Evolutionary conservation across 1,140 invertebrate genomes (phyloP).

Genomic region (Agrilus planipennis): DNA sequence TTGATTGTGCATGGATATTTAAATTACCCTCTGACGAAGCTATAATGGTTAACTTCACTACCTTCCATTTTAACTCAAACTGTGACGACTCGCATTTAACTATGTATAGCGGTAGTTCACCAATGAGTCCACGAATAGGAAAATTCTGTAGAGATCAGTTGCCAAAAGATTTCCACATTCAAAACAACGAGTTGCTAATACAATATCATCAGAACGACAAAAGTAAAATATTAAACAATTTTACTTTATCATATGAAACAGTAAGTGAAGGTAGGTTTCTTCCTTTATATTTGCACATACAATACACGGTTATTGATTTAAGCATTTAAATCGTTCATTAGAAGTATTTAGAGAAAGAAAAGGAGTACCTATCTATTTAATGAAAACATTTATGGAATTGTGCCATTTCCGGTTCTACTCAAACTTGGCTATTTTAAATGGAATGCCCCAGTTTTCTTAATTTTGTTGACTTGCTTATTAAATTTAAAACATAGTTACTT

Average conservation of each 20-base stretch:
- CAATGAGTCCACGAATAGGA: slow-evolving; percentile 43
- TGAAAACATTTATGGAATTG: too few species aligned
- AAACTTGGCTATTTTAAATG: too few species aligned
- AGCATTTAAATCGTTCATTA: too few species aligned
- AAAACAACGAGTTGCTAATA: slow-evolving; percentile 44
- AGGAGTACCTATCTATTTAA: too few species aligned
- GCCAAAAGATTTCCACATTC: slow-evolving; percentile 32
- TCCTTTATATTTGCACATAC: too few species aligned
- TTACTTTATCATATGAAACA: slow-evolving; percentile 25
- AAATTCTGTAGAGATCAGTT: slow-evolving; percentile 48
- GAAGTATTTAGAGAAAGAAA: too few species aligned
- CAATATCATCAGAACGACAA: slow-evolving; percentile 47
- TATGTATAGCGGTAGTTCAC: slow-evolving; percentile 41
- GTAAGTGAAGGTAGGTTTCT: slow-evolving; percentile 14
- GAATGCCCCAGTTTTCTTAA: too few species aligned
- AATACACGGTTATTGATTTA: too few species aligned
- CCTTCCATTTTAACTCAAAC: slow-evolving; percentile 34
- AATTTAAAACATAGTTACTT: too few species aligned
- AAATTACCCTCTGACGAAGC: slow-evolving; percentile 38
- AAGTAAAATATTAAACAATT: slow-evolving; percentile 19
- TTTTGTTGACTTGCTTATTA: too few species aligned
- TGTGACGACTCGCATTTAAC: slow-evolving; percentile 51
- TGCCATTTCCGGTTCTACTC: too few species aligned
- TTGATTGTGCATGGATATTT: slow-evolving; percentile 56
- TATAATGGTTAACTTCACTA: slow-evolving; percentile 43